Percentiles rank a stretch among this genome's conserved stretches.
Conservation (phyloP, 2,888 invertebrate genomes). For the Melanostoma scalare region DNA sequence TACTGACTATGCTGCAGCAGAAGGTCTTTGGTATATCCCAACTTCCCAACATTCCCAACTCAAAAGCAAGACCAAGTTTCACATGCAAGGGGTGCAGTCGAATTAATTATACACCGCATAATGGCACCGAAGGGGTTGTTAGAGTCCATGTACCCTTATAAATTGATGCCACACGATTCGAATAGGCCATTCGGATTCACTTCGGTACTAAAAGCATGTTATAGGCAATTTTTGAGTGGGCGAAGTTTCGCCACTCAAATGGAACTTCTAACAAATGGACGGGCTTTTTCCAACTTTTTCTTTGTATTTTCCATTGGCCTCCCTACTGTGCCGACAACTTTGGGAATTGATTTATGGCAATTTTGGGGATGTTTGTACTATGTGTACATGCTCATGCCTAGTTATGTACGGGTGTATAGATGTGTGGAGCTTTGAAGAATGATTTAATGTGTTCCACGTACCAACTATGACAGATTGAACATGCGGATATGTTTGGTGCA, state of each 20-base stretch:
- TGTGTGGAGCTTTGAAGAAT: conserved; percentile 32
- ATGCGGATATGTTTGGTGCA: conserved; percentile 67
- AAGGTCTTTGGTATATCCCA: not conserved
- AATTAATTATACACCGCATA: conserved; percentile 67
- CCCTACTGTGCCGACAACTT: conserved; percentile 49
- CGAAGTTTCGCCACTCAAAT: conserved; percentile 51
- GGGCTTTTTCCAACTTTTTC: conserved; percentile 7
- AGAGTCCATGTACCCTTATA: conserved; percentile 15
- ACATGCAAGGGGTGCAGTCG: conserved; percentile 50
- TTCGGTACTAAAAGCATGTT: conserved; percentile 22
- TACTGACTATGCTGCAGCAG: conserved; percentile 22
- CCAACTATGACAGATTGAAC: conserved; percentile 69
- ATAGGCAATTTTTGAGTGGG: conserved; percentile 48
- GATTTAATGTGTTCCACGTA: conserved; percentile 70
- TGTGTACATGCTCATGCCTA: conserved; percentile 5
- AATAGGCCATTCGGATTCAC: conserved; percentile 47
- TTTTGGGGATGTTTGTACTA: conserved; percentile 42
- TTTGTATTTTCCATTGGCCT: conserved; percentile 9
- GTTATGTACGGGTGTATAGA: not conserved
- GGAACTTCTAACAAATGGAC: conserved; percentile 20
- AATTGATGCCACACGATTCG: conserved; percentile 54
- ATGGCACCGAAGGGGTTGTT: conserved; percentile 28
- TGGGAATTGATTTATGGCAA: conserved; percentile 64
- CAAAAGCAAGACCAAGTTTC: conserved; percentile 24
- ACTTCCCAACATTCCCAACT: no score